Conservation (phyloP, 2,797 vertebrate genomes). For the Enteromius paludinosus region DNA sequence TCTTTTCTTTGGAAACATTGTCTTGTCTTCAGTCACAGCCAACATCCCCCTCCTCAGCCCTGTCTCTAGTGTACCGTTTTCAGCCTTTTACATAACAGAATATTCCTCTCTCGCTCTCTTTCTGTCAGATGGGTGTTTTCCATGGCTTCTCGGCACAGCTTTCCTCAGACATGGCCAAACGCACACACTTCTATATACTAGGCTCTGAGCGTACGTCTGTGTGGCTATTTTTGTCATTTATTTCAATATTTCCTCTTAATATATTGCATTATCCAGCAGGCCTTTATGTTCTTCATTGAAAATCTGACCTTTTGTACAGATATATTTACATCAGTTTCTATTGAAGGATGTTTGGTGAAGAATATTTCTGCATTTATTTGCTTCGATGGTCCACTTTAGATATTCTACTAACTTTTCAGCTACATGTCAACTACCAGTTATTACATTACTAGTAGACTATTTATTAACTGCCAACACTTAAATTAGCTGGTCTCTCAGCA, state of each 20-base stretch:
- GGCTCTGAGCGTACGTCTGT: not conserved
- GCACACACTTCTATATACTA: not conserved
- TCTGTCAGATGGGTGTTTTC: constrained; percentile 23
- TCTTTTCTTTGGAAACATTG: constrained; percentile 26
- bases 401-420: not conserved
- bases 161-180: constrained; percentile 4
- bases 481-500: not conserved
- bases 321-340: not conserved
- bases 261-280: not conserved
- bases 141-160: constrained; percentile 11
- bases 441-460: not conserved
- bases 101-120: constrained; percentile 14
- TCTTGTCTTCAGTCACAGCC: constrained; percentile 41
- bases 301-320: not conserved
- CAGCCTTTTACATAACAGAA: constrained; percentile 29
- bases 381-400: not conserved
- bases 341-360: not conserved
- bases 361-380: not conserved
- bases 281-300: not conserved
- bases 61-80: constrained; percentile 19
- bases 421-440: not conserved
- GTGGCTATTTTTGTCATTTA: not conserved
- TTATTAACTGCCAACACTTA: not conserved
- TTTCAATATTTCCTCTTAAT: not conserved
- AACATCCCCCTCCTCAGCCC: not conserved